Base-by-base conservation (phyloP, 2,888 invertebrate genomes). In the Coenonympha glycerion region DNA sequence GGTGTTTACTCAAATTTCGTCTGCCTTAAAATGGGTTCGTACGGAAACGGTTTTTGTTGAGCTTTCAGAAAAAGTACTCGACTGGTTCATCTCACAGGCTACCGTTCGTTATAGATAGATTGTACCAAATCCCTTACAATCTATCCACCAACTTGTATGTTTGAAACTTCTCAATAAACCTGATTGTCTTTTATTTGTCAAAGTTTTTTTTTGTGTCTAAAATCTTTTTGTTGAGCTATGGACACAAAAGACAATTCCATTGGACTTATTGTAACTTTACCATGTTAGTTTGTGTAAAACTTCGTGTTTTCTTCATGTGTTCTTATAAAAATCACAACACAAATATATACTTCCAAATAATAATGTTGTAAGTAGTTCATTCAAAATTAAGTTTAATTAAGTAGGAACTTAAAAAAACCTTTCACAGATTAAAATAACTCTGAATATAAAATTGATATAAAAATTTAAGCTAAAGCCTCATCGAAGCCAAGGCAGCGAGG, bases 1-100 rank as follows among this genome's bases (percentile, higher is more conserved):
- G 40, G n/a, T 40, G 16, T 40, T 40, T 24, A 24, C 26, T 40
- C 40, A 28, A 16, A 40, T 34, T 36, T 36, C 19, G 18, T n/a
- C 34, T n/a, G 19, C 18, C 33, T 8, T 15, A 11, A 21, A 37
- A 26, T 15, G 24, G 18, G 18, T 36, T 19, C 11, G 28, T 26
- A 16, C n/a, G 16, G 9, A 16, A 40, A 40, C 5, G 18, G 18
- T 34, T 34, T 34, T 34, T 34, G 18, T 34, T 34, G 16, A 18
- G 11, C 11, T 19, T 36, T 19, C 18, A 36, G 34, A 36, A 36
- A 36, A 19, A 36, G 34, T 19, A n/a, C n/a, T 11, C n/a, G 19
- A 11, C 19, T 36, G 19, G 19, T 36, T 36, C 34, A 19, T 18
- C 19, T 36, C 6, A 19, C 34, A 18, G 34, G 18, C 18, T 34